Evolutionary conservation across 2,888 invertebrate species (phyloP), one percentile per base, ranked within the genome.

Genomic region (Drosophila recens): DNA sequence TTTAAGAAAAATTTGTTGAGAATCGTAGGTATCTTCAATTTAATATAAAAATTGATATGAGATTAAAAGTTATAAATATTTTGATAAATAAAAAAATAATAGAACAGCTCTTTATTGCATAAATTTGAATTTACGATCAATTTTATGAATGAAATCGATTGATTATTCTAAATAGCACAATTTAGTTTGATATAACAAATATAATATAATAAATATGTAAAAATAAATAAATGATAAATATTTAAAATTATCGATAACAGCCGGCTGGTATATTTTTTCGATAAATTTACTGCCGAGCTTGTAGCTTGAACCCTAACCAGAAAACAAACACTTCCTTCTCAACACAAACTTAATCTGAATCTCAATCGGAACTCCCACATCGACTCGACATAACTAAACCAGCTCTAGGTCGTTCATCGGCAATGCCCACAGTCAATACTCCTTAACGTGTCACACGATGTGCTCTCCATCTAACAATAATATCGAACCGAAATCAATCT

Each of bases 401-500:
- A 65, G 52, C 61, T 72, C 59, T 74, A 65, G 68, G 61, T 68
- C 68, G 54, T 48, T 56, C 36, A 42, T 52, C 57, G 45, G 30
- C 75, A 52, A 15, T 67, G 76, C 34, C 49, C 71, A 65, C 64
- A 67, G 61, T 61, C 53, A 65, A 64, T 73, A 53, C 66, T 72
- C 63, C 77, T 65, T 57, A 58, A 58, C 23, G 53, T 45, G 23
- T 45, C 33, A 20, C 27, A 43, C 38, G 59, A 15, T 54, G 38
- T 45, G 15, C 40, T 45, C 48, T 71, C 72, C 72, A 45, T 61
- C 46, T 34, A 63, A 51, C 23, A 64, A 51, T 48, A 57, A 59
- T 61, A 67, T 72, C 46, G 45, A 75, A 40, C 43, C 67, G 67
- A 78, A 78, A 78, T 78, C 79, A 66, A 79, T 68, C 64, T 61